Base-by-base conservation (phyloP, 2,888 invertebrate species). In the Polyommatus icarus region DNA sequence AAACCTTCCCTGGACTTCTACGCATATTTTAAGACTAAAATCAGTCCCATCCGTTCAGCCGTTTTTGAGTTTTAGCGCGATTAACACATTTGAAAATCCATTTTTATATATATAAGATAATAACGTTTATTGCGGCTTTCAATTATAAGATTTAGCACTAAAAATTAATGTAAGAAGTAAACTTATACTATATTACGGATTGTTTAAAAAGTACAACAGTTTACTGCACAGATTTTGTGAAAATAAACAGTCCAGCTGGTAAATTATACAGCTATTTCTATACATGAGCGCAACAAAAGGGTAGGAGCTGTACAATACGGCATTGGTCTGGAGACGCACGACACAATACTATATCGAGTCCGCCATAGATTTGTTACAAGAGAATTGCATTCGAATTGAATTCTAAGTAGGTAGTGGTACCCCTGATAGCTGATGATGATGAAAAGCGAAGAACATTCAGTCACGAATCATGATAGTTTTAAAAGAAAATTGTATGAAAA, bases 231-330 rank as follows among this genome's bases (percentile, higher is more conserved):
- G 24, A 50, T 24, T 46, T 50, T 54, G 6, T 15, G 46, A 18
- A 75, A 75, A 54, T 29, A 75, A 75, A 54, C 75, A 54, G 75
- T 29, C 12, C 20, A 50, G 46, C 73, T 73, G 20, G 73, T 50
- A 54, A 75, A 75, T 75, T 75, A 75, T 75, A 75, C 75, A 29
- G 54, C 75, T 75, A 75, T 75, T 75, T 75, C 29, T 75, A 75
- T 75, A 75, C 75, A 54, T 54, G 75, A 75, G 75, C 75, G 54
- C 54, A 75, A 75, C 75, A 75, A 75, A 54, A 54, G 75, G 46
- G 46, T 75, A 20, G 24, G 46, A 32, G 46, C 40, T 32, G 72
- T 54, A 54, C 75, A 75, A 46, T 75, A 50, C 75, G 54, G 29
- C 50, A 73, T 40, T 24, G 73, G 75, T 75, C 75, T 50, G 24